Evolutionary conservation across 53 echinoderm and acorn worm species (phyloP), one percentile per base, ranked within the genome.

Genomic region (Paelopatides confundens): DNA sequence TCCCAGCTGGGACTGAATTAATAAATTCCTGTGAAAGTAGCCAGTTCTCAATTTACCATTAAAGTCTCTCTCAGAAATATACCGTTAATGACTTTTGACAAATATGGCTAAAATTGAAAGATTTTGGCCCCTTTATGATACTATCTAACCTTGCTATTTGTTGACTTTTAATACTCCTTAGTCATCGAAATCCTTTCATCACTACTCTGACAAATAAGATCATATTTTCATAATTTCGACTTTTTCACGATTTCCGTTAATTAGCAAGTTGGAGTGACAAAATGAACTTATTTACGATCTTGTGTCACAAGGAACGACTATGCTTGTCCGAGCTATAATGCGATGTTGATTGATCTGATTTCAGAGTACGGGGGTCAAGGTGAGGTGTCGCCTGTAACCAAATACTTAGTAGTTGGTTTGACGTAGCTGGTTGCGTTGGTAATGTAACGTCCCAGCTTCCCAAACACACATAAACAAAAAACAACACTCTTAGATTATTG

Each of bases 181-280:
- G 39, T 74, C 74, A 74, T 46, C 46, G 74, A 39, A 39, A 26
- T 6, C 27, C 24, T 74, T 26, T 74, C 47, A 74, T 24, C 37
- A 74, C 74, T 40, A 40, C 39, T 39, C 38, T 26, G 74, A 74
- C 74, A 74, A 74, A 74, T 46, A 74, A 74, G 74, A 74, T 40
- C 74, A 74, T 74, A 74, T 74, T 74, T 74, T 74, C 74, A 74
- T 74, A 74, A 74, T 29, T 74, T 40, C 26, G 74, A 74, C 74
- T 74, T 46, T 74, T 74, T 74, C 24, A 74, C 46, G 74, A 74
- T 39, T 74, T 74, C 74, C 40, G 37, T 74, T 74, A 74, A 74
- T 74, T 74, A 74, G 40, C 24, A 39, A 27, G 23, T 29, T 40
- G 46, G 39, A 28, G 74, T 74, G 74, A 39, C 74, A 74, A 74